Conservation (phyloP, 2,113 vertebrate species). For the Lepidothrix coronata region DNA sequence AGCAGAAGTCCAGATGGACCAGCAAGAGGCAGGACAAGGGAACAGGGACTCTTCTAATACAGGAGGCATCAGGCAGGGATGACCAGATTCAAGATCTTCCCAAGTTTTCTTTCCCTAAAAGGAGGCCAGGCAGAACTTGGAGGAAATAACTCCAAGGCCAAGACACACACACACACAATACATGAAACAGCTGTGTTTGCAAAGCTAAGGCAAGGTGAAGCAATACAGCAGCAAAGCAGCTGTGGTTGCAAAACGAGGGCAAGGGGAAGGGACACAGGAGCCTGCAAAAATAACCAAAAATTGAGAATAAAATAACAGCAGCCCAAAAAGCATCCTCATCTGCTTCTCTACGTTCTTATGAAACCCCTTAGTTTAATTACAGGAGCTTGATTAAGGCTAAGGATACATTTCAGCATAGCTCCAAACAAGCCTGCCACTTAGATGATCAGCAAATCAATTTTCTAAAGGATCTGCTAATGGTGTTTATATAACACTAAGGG, state of each 20-base stretch:
- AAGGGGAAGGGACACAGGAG: background rate
- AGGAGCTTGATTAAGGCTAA: background rate
- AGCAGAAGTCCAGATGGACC: background rate
- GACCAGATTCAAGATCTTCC: background rate
- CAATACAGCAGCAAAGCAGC: background rate
- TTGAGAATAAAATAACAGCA: background rate
- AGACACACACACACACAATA: background rate
- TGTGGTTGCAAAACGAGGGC: background rate
- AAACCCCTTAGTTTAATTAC: background rate
- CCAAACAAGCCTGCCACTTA: background rate
- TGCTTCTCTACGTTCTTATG: background rate
- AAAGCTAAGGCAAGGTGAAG: background rate
- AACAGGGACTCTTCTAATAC: background rate
- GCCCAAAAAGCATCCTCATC: background rate
- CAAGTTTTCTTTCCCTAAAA: background rate
- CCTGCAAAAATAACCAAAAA: accelerated
- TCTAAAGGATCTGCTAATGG: background rate
- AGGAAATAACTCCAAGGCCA: background rate
- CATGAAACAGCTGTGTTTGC: background rate
- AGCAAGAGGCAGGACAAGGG: background rate
- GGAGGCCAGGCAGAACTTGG: background rate
- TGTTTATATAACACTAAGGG: background rate
- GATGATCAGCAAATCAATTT: background rate
- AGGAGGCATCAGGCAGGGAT: background rate
- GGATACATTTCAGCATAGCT: background rate